A percentile compares a stretch with the other conserved stretches of the same genome.
phyloP scores from a whole-genome alignment of 2,888 invertebrate genomes.

The Aspidapion aeneum region DNA sequence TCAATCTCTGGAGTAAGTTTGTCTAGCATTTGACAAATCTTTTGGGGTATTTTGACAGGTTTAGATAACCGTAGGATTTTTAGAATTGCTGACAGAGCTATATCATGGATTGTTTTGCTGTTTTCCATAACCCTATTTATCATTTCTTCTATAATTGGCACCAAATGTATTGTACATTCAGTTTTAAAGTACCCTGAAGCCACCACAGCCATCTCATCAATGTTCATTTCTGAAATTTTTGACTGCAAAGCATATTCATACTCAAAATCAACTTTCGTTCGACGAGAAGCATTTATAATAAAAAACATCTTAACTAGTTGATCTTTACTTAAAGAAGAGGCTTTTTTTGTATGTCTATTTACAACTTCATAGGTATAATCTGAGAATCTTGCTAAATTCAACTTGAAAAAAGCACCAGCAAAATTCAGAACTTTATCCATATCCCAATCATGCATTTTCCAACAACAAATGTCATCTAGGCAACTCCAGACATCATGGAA shows the following conservation, averaged over 20 bases:
- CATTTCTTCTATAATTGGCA: constrained; percentile 48
- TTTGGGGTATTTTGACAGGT: constrained; percentile 45
- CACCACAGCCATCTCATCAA: constrained; percentile 67
- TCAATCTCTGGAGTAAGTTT: constrained; percentile 54
- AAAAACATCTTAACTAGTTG: constrained; percentile 68
- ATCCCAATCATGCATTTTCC: constrained; percentile 50
- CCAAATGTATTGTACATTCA: constrained; percentile 57
- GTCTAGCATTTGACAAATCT: constrained; percentile 54
- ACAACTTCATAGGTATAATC: constrained; percentile 19
- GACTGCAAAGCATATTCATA: constrained; percentile 57
- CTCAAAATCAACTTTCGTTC: constrained; percentile 58
- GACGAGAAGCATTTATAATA: constrained; percentile 59
- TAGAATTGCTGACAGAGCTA: constrained; percentile 62
- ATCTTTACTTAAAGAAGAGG: constrained; percentile 55
- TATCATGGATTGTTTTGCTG: constrained; percentile 56
- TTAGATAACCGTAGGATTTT: constrained; percentile 63
- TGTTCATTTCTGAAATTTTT: constrained; percentile 53
- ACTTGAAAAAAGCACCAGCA: constrained; percentile 61
- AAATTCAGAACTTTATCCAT: constrained; percentile 55
- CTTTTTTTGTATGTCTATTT: constrained; percentile 47
- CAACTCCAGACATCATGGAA: constrained; percentile 63
- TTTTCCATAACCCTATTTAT: constrained; percentile 50
- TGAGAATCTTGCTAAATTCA: constrained; percentile 46
- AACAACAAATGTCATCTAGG: constrained; percentile 62
- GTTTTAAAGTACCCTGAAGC: constrained; percentile 78